Evolutionary conservation across 2,888 invertebrate genomes (phyloP).

Genomic region (Lasioglossum calceatum): DNA sequence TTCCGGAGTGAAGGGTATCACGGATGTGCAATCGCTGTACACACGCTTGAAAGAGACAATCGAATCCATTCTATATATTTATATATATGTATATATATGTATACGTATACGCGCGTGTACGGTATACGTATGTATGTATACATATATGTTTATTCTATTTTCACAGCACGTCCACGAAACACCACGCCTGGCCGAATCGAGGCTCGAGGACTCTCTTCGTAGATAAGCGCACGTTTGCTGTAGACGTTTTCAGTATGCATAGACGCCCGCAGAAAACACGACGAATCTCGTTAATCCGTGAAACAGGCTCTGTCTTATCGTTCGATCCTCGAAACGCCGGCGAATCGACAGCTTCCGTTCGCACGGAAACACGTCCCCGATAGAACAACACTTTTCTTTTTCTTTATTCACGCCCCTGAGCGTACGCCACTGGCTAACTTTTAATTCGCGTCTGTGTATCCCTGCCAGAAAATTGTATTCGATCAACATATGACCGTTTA

Average conservation of each 20-base stretch:
- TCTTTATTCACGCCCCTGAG: not conserved
- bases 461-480: not conserved
- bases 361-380: not conserved
- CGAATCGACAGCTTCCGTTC: not conserved
- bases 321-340: not conserved
- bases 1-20: constrained; percentile 57
- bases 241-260: constrained; percentile 5
- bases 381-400: not conserved
- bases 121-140: not conserved
- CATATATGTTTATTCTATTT: constrained; percentile 37
- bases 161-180: constrained; percentile 62
- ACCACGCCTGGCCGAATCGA: constrained; percentile 55
- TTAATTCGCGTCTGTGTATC: not conserved
- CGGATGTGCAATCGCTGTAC: constrained; percentile 69
- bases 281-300: not conserved
- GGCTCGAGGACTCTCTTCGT: not conserved
- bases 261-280: not conserved
- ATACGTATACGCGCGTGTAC: not conserved
- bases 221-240: not conserved
- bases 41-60: constrained; percentile 66
- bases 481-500: no score
- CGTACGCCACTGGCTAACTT: not conserved
- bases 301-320: not conserved
- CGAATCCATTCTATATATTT: constrained; percentile 37
- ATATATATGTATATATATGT: not conserved